Evolutionary conservation across 2,113 vertebrate species (phyloP).

Genomic region (Perognathus longimembris): DNA sequence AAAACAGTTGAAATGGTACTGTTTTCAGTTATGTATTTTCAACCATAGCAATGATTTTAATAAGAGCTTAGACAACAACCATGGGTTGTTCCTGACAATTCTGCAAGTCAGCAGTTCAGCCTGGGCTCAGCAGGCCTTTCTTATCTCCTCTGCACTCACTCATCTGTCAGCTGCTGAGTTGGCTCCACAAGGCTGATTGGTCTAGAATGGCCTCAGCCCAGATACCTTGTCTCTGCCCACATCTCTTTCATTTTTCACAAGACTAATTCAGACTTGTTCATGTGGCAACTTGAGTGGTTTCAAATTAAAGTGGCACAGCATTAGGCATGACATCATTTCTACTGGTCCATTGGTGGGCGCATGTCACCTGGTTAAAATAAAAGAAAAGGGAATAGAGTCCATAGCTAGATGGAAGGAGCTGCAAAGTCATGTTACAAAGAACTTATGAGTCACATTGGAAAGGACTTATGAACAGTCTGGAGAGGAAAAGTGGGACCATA

Average conservation of each 20-base stretch:
- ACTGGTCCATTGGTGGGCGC: background rate
- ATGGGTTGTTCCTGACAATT: background rate
- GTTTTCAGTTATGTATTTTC: background rate
- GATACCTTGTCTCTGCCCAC: background rate
- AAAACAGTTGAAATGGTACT: background rate
- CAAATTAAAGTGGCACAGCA: background rate
- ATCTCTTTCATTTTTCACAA: background rate
- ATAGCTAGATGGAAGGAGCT: background rate
- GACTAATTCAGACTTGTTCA: background rate
- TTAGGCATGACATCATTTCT: accelerated
- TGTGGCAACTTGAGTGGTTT: background rate
- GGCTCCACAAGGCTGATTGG: background rate
- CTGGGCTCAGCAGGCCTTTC: background rate
- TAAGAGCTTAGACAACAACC: background rate
- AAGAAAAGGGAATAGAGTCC: background rate
- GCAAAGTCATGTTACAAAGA: background rate
- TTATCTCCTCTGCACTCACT: background rate
- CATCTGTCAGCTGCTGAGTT: background rate
- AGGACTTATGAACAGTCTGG: background rate
- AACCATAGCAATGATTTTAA: background rate
- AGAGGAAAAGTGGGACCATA: background rate
- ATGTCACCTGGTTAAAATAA: background rate
- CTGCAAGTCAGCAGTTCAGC: background rate
- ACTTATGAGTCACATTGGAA: background rate
- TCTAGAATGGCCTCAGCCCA: background rate